phyloP scores from a whole-genome alignment of 2,113 vertebrate species.

The Ceuthmochares aereus region DNA sequence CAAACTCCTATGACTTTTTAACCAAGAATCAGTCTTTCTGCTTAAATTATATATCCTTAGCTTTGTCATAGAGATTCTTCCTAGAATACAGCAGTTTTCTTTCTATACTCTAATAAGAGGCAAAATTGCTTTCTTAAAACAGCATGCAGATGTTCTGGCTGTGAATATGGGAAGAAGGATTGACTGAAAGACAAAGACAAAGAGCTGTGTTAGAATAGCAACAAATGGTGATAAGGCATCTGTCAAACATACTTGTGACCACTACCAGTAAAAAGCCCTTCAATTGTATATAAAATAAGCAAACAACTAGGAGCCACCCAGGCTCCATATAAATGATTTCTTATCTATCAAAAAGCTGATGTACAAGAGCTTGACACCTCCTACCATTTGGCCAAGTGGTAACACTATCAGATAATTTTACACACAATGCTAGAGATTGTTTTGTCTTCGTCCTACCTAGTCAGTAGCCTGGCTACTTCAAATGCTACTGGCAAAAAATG shows the following conservation, averaged over 20 bases:
- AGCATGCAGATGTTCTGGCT: slow-evolving; percentile 5
- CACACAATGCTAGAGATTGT: background rate
- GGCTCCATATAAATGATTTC: background rate
- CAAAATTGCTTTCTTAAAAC: slow-evolving; percentile 26
- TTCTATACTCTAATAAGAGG: slow-evolving; percentile 11
- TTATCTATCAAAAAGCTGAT: background rate
- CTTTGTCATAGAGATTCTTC: background rate
- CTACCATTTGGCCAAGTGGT: background rate
- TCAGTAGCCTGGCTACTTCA: background rate
- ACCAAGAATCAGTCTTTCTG: background rate
- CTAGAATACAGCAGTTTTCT: background rate
- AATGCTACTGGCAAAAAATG: background rate
- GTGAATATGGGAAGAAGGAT: background rate
- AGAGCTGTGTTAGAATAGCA: background rate
- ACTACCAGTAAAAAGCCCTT: background rate
- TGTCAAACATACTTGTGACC: background rate
- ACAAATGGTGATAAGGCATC: background rate
- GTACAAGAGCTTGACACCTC: background rate
- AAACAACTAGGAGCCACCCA: background rate
- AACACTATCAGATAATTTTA: background rate
- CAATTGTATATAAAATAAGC: background rate
- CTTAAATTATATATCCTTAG: background rate
- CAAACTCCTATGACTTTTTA: background rate
- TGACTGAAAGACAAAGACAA: background rate
- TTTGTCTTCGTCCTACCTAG: background rate